Percentiles rank a stretch among this genome's conserved stretches.
Evolutionary conservation across 2,888 invertebrate species (phyloP).

Genomic region (Dioctria linearis): DNA sequence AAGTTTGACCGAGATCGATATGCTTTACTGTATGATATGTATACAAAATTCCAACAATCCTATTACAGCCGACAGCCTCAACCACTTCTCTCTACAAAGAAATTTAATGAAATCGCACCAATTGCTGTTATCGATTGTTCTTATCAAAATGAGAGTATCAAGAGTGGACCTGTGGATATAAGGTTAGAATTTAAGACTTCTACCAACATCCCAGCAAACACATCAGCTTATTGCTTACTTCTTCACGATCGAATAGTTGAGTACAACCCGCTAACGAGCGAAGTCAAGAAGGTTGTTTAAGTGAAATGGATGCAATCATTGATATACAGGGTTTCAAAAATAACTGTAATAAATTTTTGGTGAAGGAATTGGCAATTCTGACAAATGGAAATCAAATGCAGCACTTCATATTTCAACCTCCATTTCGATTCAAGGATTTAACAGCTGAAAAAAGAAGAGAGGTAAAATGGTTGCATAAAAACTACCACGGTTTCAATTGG

Average conservation of each 20-base stretch:
- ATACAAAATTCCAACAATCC: constrained; percentile 60
- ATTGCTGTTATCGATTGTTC: constrained; percentile 62
- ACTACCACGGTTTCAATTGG: constrained; percentile 50
- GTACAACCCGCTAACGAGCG: no score
- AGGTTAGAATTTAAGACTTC: constrained; percentile 62
- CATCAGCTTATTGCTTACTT: not conserved
- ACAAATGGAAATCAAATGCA: constrained; percentile 8
- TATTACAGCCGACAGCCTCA: constrained; percentile 59
- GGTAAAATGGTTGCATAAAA: constrained; percentile 40
- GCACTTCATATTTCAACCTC: constrained; percentile 40
- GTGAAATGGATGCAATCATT: not conserved
- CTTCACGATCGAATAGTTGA: not conserved
- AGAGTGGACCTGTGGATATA: constrained; percentile 62
- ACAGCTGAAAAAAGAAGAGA: constrained; percentile 11
- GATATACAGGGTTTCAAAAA: constrained; percentile 43
- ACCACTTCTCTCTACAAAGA: constrained; percentile 53
- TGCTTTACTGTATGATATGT: constrained; percentile 62
- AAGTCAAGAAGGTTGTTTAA: no score
- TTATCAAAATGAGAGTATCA: constrained; percentile 61
- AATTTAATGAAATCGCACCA: constrained; percentile 61
- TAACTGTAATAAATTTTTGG: constrained; percentile 48
- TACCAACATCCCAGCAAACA: not conserved
- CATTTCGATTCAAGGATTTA: constrained; percentile 4
- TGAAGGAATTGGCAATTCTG: constrained; percentile 51
- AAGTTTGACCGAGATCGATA: constrained; percentile 62